These are phyloP conservation scores for Mystacornis crossleyi DNA, from an alignment of 2,113 vertebrate genomes.

Conservation along the genomic window DNA sequence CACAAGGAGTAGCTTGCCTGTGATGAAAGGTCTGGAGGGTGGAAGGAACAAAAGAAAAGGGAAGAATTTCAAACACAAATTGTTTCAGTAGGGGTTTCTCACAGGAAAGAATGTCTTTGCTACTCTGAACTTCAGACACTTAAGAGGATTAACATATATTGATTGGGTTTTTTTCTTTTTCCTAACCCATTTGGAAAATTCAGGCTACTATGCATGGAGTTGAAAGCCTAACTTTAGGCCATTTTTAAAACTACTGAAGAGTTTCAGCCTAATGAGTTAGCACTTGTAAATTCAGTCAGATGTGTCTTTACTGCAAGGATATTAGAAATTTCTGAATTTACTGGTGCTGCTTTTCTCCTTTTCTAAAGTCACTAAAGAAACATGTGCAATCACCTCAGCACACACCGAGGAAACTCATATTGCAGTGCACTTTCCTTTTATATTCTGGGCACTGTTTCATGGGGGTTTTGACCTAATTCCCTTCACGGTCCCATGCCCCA, in stretches of 20 bases:
- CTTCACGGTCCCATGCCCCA: not conserved
- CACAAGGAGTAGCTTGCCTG: not conserved
- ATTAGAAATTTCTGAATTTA: not conserved
- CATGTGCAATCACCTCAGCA: fast-evolving
- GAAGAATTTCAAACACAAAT: not conserved
- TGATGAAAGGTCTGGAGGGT: not conserved
- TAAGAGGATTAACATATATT: slow-evolving; percentile 38
- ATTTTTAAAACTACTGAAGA: not conserved
- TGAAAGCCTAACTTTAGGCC: not conserved
- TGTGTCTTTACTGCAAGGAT: not conserved
- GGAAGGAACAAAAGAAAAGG: not conserved
- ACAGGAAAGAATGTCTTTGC: slow-evolving; percentile 12
- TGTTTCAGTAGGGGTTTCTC: slow-evolving; percentile 4
- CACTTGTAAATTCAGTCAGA: not conserved
- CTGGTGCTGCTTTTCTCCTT: not conserved
- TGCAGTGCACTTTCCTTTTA: not conserved
- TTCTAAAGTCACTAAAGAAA: not conserved
- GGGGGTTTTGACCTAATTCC: not conserved
- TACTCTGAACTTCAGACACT: not conserved
- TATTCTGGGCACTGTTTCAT: not conserved
- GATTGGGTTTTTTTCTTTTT: not conserved
- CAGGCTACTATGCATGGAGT: not conserved
- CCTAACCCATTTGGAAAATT: not conserved
- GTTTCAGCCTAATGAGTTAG: not conserved
- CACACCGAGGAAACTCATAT: not conserved